Percentiles rank a stretch among this genome's conserved stretches.
Evolutionary conservation across 2,113 vertebrate species (phyloP).

Genomic region (Rhabdomys dilectus): DNA sequence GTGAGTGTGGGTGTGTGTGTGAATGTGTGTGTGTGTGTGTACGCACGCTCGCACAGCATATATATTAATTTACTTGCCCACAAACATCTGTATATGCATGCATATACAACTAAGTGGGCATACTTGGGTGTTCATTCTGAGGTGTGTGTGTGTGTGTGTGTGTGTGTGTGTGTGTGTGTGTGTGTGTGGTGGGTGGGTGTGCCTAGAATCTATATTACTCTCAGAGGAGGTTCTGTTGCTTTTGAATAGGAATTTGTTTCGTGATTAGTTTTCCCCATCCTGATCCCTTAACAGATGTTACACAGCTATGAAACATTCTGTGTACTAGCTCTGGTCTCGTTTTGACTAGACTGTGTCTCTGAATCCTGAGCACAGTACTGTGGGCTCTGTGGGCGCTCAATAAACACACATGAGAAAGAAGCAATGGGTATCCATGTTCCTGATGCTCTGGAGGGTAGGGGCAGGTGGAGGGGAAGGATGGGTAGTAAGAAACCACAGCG

Average conservation of each 20-base stretch:
- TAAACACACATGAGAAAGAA: constrained; percentile 78
- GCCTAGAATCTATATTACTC: constrained; percentile 75
- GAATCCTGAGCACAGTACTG: constrained; percentile 63
- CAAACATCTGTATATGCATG: constrained; percentile 66
- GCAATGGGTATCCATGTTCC: background rate
- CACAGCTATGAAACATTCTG: constrained; percentile 76
- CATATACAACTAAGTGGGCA: constrained; percentile 67
- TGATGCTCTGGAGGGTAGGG: background rate
- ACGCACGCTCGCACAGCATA: background rate
- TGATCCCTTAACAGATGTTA: constrained; percentile 75
- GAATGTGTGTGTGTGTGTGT: background rate
- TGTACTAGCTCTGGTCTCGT: constrained; percentile 75
- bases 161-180: background rate
- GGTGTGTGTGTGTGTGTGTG: constrained; percentile 58
- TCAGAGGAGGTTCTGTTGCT: constrained; percentile 81
- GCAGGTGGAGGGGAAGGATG: accelerated
- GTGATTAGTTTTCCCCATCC: constrained; percentile 81
- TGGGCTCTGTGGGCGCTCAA: constrained; percentile 67
- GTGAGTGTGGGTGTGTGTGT: background rate
- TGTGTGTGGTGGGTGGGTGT: background rate
- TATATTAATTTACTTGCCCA: constrained; percentile 44
- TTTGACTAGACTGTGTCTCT: constrained; percentile 71
- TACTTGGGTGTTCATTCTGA: constrained; percentile 42
- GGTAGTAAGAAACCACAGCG: accelerated
- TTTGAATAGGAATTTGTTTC: constrained; percentile 85